These are phyloP conservation scores for Microcebus tavaratra DNA, from an alignment of 2,113 vertebrate species.

Conservation along the genomic window DNA sequence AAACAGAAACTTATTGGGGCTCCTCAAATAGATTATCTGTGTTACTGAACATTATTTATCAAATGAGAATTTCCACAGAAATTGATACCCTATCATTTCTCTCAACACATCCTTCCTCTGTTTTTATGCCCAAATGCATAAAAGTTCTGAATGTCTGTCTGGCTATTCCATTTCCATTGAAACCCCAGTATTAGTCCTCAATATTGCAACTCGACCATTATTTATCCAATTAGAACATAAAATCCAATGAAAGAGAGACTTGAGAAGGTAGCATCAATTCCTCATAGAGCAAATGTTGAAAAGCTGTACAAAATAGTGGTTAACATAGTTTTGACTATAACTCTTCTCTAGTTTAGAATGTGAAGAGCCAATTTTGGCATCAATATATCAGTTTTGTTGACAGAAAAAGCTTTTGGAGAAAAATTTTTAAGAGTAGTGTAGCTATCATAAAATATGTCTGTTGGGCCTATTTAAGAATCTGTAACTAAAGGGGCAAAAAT, in stretches of 20 bases:
- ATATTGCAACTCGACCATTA: background rate
- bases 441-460: background rate
- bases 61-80: background rate
- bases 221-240: slow-evolving; percentile 34
- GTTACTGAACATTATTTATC: background rate
- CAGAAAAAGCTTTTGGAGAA: slow-evolving; percentile 36
- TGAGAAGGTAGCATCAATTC: background rate
- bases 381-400: slow-evolving; percentile 38
- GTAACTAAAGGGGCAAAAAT: slow-evolving; percentile 28
- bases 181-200: background rate
- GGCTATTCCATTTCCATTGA: background rate
- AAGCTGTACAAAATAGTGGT: background rate
- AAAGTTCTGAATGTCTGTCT: background rate
- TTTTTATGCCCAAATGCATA: background rate
- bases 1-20: background rate
- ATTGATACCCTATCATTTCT: background rate
- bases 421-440: background rate
- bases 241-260: background rate
- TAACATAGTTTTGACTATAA: background rate
- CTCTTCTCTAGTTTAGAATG: background rate
- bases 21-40: background rate
- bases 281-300: background rate
- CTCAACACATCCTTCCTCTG: background rate
- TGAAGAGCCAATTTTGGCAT: slow-evolving; percentile 28
- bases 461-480: background rate